A percentile compares a stretch with the other conserved stretches of the same genome.
phyloP scores from a whole-genome alignment of 2,888 invertebrate species.

The Dolichomitus sp. region DNA sequence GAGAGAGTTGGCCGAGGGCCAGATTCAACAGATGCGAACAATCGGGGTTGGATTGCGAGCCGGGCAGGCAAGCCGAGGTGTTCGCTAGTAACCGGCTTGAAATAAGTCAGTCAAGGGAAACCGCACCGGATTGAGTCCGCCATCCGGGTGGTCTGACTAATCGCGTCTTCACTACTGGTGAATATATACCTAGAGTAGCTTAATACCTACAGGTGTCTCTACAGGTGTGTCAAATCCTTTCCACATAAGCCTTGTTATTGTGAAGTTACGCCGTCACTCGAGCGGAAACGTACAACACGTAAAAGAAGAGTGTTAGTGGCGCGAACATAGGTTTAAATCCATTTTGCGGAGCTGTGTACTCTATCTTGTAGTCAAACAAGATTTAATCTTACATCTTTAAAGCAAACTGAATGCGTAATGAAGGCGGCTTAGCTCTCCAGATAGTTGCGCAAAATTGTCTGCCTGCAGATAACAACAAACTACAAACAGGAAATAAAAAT shows the following conservation, averaged over 20 bases:
- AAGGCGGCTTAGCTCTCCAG: neutral
- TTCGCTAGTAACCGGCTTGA: constrained; percentile 16
- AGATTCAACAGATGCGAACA: constrained; percentile 82
- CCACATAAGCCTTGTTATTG: constrained; percentile 7
- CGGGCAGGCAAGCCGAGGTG: neutral
- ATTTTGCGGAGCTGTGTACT: neutral
- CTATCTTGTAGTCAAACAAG: neutral
- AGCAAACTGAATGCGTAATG: neutral
- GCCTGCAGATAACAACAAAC: neutral
- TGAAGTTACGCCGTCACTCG: constrained; percentile 11
- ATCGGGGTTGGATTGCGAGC: constrained; percentile 68
- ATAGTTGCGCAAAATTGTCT: neutral
- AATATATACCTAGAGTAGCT: constrained; percentile 30
- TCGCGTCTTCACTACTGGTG: constrained; percentile 34
- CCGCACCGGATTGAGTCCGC: constrained; percentile 46
- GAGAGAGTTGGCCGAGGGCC: constrained; percentile 75
- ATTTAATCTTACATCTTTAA: neutral
- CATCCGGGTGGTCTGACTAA: constrained; percentile 53
- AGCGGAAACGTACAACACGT: neutral
- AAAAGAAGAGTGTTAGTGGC: neutral
- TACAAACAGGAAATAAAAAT: no score
- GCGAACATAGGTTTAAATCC: neutral
- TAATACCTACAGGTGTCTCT: constrained; percentile 24
- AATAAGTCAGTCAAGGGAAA: constrained; percentile 47
- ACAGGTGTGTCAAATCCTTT: constrained; percentile 30